phyloP scores from a whole-genome alignment of 2,888 invertebrate genomes.

The Hipparchia semele region DNA sequence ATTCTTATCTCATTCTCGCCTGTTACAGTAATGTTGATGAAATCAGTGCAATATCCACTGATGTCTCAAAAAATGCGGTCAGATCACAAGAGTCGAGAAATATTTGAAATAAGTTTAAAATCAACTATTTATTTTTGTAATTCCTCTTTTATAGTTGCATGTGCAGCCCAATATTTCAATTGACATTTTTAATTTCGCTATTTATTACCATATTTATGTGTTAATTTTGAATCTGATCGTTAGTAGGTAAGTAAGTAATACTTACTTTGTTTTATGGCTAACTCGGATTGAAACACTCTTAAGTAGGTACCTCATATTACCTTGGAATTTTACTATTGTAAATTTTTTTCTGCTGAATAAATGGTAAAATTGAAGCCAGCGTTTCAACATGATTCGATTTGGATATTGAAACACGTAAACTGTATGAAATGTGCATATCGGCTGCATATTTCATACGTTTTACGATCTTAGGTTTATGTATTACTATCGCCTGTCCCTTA shows the following conservation, averaged over 20 bases:
- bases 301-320: neutral
- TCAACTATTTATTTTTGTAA: neutral
- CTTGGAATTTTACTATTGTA: neutral
- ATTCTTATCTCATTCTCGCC: too few relatives aligned
- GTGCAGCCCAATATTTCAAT: neutral
- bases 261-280: too few relatives aligned
- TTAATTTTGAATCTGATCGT: too few relatives aligned
- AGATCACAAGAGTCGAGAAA: too few relatives aligned
- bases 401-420: neutral
- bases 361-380: neutral
- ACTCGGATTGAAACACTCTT: neutral
- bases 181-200: neutral
- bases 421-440: slow-evolving; percentile 3
- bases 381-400: neutral
- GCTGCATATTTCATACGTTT: neutral
- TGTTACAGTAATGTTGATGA: too few relatives aligned
- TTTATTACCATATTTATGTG: too few relatives aligned
- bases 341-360: neutral
- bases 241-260: too few relatives aligned
- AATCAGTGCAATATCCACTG: too few relatives aligned
- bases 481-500: neutral
- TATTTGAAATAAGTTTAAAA: neutral
- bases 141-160: neutral
- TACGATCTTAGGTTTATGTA: neutral
- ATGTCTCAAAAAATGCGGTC: too few relatives aligned